Percentiles rank a stretch among this genome's conserved stretches.
Evolutionary conservation across 2,888 invertebrate species (phyloP).

Genomic region (Tachystola acroxantha): DNA sequence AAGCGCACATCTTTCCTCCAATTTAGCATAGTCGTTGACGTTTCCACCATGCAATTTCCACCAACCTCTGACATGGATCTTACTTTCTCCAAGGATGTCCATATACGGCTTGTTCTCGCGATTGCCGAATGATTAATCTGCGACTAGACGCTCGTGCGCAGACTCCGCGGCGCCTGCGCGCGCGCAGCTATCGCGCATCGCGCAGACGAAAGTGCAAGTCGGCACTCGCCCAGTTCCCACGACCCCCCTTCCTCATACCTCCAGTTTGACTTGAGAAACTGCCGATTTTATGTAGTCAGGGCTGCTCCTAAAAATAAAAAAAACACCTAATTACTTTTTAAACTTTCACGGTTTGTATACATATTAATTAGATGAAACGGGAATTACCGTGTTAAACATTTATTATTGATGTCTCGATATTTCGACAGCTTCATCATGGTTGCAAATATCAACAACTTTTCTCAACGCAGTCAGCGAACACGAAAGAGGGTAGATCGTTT

Average conservation of each 20-base stretch:
- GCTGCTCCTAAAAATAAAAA: neutral
- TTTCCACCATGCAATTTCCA: neutral
- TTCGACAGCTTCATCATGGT: no score
- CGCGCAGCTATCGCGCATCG: conserved; percentile 42
- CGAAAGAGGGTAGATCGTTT: no score
- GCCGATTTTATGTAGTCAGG: conserved; percentile 29
- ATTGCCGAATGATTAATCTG: conserved; percentile 51
- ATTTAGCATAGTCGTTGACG: no score
- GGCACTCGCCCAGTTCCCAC: conserved; percentile 58
- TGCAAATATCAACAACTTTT: no score
- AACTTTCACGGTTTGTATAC: no score
- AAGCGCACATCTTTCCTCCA: no score
- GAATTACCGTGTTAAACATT: no score
- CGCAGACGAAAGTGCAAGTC: conserved; percentile 72
- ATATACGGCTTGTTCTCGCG: conserved; percentile 19
- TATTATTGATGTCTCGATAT: no score
- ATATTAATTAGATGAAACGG: no score
- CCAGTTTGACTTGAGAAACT: conserved; percentile 37
- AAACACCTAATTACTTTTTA: no score
- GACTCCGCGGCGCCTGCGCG: conserved; percentile 52
- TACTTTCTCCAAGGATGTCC: conserved; percentile 33
- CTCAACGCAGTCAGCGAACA: no score
- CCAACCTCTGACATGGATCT: neutral
- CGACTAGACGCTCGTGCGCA: conserved; percentile 37
- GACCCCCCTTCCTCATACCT: conserved; percentile 38